Conservation (phyloP, 2,113 vertebrate species). For the Parus major region DNA sequence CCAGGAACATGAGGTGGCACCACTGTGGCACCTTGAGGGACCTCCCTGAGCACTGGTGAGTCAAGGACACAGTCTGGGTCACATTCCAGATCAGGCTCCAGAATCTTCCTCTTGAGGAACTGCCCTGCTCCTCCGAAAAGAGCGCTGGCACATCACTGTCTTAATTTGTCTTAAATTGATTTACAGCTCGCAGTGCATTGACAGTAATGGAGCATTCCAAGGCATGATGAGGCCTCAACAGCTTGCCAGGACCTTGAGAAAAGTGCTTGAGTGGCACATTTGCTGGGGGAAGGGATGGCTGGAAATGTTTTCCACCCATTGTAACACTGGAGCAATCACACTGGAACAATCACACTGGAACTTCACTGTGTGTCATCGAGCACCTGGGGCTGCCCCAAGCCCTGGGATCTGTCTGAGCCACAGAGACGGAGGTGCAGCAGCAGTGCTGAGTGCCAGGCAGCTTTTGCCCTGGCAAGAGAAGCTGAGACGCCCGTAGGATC, state of each 20-base stretch:
- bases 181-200: background rate
- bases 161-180: background rate
- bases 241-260: background rate
- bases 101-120: background rate
- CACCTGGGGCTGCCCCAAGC: accelerated
- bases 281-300: background rate
- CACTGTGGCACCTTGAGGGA: accelerated
- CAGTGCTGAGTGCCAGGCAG: background rate
- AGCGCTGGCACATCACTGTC: background rate
- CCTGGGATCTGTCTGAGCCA: background rate
- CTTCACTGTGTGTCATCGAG: accelerated
- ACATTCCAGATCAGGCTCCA: background rate
- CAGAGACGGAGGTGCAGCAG: accelerated
- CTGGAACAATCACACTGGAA: background rate
- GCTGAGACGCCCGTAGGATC: background rate
- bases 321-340: accelerated
- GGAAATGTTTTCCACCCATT: background rate
- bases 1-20: background rate
- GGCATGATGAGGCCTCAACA: background rate
- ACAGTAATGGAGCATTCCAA: accelerated
- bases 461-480: background rate
- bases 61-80: background rate
- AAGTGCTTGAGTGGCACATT: background rate
- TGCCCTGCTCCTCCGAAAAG: background rate
- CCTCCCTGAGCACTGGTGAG: background rate